Evolutionary conservation across 2,888 invertebrate species (phyloP).

Genomic region (Trissolcus japonicus): DNA sequence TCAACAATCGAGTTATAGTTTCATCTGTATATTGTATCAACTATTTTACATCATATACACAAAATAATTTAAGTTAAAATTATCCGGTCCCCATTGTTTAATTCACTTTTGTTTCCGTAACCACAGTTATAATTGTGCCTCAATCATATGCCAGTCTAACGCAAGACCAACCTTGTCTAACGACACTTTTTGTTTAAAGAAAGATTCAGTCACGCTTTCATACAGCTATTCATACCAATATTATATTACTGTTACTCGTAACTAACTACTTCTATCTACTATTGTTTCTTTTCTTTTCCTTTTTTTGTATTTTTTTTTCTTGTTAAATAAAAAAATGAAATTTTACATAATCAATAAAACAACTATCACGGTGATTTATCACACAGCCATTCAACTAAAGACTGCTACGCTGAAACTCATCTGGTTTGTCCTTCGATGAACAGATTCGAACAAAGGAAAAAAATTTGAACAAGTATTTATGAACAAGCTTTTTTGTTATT

Average conservation of each 20-base stretch:
- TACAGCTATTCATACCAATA: too few species aligned
- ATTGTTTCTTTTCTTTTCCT: too few species aligned
- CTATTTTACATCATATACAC: slow-evolving; percentile 12
- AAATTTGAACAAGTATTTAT: slow-evolving; percentile 8
- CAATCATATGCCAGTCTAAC: neutral
- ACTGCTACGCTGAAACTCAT: slow-evolving; percentile 38
- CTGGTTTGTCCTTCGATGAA: slow-evolving; percentile 31
- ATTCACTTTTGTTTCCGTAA: neutral
- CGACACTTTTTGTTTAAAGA: neutral
- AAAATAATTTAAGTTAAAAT: slow-evolving; percentile 17
- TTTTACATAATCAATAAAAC: slow-evolving; percentile 26
- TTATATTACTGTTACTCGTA: too few species aligned
- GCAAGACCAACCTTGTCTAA: neutral
- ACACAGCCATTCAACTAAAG: slow-evolving; percentile 52
- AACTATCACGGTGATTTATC: slow-evolving; percentile 50
- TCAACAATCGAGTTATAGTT: too few species aligned
- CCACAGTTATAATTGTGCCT: slow-evolving; percentile 2
- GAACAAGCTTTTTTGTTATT: slow-evolving; percentile 5
- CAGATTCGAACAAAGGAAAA: slow-evolving; percentile 21
- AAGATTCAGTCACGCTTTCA: too few species aligned
- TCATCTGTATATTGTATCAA: neutral
- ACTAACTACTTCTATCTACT: too few species aligned
- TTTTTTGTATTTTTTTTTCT: too few species aligned
- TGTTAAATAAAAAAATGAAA: slow-evolving; percentile 3
- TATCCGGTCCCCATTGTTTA: slow-evolving; percentile 4